Evolutionary conservation across 2,797 vertebrate genomes (phyloP).

Genomic region (Nannoperca obscura): DNA sequence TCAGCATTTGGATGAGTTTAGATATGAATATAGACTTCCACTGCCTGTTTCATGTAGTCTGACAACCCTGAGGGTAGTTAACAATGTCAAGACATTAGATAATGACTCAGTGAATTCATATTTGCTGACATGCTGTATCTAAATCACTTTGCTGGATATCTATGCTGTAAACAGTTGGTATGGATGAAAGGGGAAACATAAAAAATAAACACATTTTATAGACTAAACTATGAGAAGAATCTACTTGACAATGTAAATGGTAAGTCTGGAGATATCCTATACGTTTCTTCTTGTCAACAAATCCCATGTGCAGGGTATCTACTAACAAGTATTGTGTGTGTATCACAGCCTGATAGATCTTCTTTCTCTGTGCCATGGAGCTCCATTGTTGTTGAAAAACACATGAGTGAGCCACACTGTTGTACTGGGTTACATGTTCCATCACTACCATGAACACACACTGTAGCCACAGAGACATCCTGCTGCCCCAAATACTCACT

Average conservation of each 20-base stretch:
- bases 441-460: neutral
- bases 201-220: neutral
- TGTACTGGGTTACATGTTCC: neutral
- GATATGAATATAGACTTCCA: too few species aligned
- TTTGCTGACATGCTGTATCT: neutral
- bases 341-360: too few species aligned
- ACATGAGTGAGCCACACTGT: neutral
- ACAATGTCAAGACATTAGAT: neutral
- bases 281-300: neutral
- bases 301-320: neutral
- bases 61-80: neutral
- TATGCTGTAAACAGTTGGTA: neutral
- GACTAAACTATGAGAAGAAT: neutral
- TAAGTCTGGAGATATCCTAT: neutral
- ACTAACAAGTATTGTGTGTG: too few species aligned
- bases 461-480: neutral
- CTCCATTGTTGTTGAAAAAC: too few species aligned
- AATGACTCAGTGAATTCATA: neutral
- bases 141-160: neutral
- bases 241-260: neutral
- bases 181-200: neutral
- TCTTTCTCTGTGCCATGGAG: too few species aligned
- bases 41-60: neutral
- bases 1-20: neutral
- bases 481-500: neutral